Conservation (phyloP, 2,888 invertebrate species). For the Rhorus exstirpatorius region DNA sequence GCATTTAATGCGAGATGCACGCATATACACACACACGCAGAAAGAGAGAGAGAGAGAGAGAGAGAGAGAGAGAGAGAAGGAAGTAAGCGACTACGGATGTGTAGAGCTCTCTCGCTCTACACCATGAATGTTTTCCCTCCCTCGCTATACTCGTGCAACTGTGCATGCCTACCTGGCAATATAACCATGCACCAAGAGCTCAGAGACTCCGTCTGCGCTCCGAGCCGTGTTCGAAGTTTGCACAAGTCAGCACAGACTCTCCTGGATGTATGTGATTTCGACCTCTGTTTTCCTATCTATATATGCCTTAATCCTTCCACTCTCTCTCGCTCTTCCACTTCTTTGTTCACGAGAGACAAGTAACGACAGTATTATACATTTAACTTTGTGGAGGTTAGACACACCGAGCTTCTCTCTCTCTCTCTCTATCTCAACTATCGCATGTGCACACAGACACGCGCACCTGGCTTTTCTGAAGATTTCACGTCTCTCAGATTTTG, state of each 20-base stretch:
- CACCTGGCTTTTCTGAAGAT: slow-evolving; percentile 52
- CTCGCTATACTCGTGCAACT: slow-evolving; percentile 10
- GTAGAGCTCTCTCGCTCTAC: background rate
- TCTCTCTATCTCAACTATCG: background rate
- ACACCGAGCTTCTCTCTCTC: slow-evolving; percentile 18
- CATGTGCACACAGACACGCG: slow-evolving; percentile 8
- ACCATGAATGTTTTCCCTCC: slow-evolving; percentile 31
- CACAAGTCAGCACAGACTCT: slow-evolving; percentile 44
- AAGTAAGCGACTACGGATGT: background rate
- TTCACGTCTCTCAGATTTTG: slow-evolving; percentile 4
- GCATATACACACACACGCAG: background rate
- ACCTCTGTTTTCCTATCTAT: slow-evolving; percentile 6
- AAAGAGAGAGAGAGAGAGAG: background rate
- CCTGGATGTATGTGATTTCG: background rate
- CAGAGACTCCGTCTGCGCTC: slow-evolving; percentile 22
- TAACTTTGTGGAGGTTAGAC: slow-evolving; percentile 45
- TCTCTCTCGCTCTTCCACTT: background rate
- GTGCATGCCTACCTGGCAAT: slow-evolving; percentile 40
- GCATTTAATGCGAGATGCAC: slow-evolving; percentile 27
- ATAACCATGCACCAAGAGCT: slow-evolving; percentile 18
- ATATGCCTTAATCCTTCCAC: background rate
- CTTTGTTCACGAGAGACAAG: slow-evolving; percentile 3
- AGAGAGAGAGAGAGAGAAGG: background rate
- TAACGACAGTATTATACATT: slow-evolving; percentile 52
- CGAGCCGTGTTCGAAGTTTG: slow-evolving; percentile 50